phyloP scores from a whole-genome alignment of 2,113 vertebrate genomes.

The Himantopus leucocephalus region DNA sequence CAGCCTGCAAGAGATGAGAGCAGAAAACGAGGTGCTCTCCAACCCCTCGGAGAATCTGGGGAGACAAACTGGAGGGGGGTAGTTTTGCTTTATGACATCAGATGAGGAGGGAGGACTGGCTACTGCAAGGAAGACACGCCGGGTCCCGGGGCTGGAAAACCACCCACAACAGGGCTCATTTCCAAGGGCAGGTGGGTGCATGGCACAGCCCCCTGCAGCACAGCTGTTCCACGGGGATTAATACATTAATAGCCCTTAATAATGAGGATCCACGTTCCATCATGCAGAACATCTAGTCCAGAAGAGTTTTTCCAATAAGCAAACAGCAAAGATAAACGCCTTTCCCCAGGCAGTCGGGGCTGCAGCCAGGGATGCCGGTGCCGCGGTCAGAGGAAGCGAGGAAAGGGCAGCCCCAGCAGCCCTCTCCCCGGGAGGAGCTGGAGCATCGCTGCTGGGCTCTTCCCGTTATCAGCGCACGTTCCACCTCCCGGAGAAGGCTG shows the following conservation, averaged over 20 bases:
- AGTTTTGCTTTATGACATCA: neutral
- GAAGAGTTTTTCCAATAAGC: neutral
- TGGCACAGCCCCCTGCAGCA: neutral
- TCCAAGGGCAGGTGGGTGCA: neutral
- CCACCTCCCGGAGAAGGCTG: neutral
- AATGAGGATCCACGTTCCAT: neutral
- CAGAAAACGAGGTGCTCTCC: neutral
- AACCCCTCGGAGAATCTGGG: neutral
- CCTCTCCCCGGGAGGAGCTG: neutral
- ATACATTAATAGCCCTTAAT: neutral
- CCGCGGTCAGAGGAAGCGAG: rapidly evolving
- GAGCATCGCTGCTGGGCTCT: neutral
- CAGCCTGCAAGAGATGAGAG: neutral
- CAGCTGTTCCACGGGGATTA: rapidly evolving
- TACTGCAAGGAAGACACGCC: neutral
- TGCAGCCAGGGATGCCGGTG: neutral
- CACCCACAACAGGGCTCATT: neutral
- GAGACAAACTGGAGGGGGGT: rapidly evolving
- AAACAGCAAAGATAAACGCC: neutral
- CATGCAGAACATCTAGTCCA: neutral
- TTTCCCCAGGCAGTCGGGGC: neutral
- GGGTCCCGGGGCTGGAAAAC: neutral
- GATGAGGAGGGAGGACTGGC: neutral
- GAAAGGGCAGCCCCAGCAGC: neutral
- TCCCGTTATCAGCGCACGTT: neutral